A percentile compares a stretch with the other conserved stretches of the same genome.
phyloP scores from a whole-genome alignment of 1,140 invertebrate genomes.

The Lepidurus arcticus region DNA sequence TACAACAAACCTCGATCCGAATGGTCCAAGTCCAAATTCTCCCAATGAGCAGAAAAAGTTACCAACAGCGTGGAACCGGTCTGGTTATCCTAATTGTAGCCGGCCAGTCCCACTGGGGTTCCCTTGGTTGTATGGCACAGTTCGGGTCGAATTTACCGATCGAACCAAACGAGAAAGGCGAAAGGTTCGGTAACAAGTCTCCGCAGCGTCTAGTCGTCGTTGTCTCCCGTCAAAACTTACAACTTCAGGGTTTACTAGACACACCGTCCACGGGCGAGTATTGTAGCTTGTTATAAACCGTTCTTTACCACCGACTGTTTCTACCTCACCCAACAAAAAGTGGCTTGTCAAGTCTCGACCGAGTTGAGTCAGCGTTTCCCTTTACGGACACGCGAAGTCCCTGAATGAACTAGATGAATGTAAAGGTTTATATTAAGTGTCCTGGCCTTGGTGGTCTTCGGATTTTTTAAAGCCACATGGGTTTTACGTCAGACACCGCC shows the following conservation, averaged over 20 bases:
- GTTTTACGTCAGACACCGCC: background rate
- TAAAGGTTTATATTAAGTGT: background rate
- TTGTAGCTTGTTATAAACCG: too few relatives aligned
- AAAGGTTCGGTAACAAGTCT: background rate
- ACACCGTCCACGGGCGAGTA: too few relatives aligned
- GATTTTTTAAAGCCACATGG: constrained; percentile 1
- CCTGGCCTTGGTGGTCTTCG: constrained; percentile 1
- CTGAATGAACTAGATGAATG: background rate
- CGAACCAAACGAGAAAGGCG: background rate
- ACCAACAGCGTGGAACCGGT: background rate
- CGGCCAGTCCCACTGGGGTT: background rate
- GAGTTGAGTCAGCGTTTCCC: background rate
- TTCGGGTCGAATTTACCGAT: background rate
- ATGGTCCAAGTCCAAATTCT: background rate
- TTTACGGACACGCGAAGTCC: background rate
- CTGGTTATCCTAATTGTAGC: constrained; percentile 5
- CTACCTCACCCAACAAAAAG: background rate
- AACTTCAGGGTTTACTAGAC: too few relatives aligned
- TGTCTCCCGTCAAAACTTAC: too few relatives aligned
- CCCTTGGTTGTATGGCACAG: background rate
- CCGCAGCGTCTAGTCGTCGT: background rate
- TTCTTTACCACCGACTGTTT: background rate
- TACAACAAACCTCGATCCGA: background rate
- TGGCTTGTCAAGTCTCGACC: background rate
- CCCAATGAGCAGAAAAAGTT: background rate